Evolutionary conservation across 1,140 invertebrate species (phyloP).

Genomic region (Macrosteles quadrilineatus): DNA sequence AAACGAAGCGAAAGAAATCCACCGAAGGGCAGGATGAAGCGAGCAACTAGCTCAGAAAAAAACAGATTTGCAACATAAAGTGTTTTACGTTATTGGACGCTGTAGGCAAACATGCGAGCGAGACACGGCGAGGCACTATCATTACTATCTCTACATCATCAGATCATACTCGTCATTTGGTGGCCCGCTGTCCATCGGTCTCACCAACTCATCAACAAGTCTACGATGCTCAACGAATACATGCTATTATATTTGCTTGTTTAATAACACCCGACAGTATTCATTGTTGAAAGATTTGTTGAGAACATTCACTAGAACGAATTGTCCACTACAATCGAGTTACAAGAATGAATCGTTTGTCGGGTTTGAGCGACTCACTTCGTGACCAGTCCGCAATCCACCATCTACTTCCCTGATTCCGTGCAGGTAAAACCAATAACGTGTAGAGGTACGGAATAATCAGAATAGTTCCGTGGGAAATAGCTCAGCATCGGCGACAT

Average conservation of each 20-base stretch:
- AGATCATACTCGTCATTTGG: too few species aligned
- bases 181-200: too few species aligned
- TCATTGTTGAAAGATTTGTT: too few species aligned
- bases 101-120: not conserved
- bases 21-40: not conserved
- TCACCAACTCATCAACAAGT: too few species aligned
- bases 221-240: too few species aligned
- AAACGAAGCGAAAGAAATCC: not conserved
- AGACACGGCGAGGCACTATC: not conserved
- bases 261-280: too few species aligned
- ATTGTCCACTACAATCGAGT: too few species aligned
- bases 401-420: constrained; percentile 9
- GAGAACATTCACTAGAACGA: too few species aligned
- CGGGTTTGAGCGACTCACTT: not conserved
- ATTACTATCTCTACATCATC: constrained; percentile 17
- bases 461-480: constrained; percentile 9
- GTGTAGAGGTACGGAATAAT: constrained; percentile 9
- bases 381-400: not conserved
- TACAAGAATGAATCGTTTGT: too few species aligned
- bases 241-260: too few species aligned
- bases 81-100: constrained; percentile 1
- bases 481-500: constrained; percentile 7
- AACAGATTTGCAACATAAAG: constrained; percentile 14
- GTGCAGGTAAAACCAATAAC: constrained; percentile 25
- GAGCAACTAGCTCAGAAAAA: not conserved